These are phyloP conservation scores for Slavum lentiscoides DNA, from an alignment of 2,888 invertebrate genomes.

Conservation along the genomic window DNA sequence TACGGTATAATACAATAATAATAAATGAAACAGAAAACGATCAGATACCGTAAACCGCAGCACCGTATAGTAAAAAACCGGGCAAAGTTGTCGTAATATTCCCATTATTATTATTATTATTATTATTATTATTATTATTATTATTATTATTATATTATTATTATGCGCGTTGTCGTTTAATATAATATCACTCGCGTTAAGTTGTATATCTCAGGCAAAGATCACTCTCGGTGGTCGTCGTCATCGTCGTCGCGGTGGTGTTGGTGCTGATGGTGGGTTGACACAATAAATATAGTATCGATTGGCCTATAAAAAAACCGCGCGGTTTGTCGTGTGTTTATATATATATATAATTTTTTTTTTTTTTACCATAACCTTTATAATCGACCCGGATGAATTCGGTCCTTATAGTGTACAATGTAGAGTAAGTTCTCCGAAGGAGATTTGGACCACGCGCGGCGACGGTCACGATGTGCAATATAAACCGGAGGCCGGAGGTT, in stretches of 20 bases:
- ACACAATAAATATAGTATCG: constrained; percentile 43
- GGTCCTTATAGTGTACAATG: not conserved
- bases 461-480: constrained; percentile 31
- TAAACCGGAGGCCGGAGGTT: constrained; percentile 10
- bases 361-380: constrained; percentile 30
- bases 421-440: not conserved
- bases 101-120: too few species aligned
- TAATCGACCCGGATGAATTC: constrained; percentile 50
- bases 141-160: too few species aligned
- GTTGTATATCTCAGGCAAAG: constrained; percentile 34
- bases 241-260: too few species aligned
- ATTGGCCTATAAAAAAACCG: constrained; percentile 46
- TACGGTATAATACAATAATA: too few species aligned
- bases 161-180: constrained; percentile 3
- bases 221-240: constrained; percentile 3
- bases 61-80: too few species aligned
- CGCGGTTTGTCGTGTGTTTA: constrained; percentile 42
- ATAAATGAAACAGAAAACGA: too few species aligned
- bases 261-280: constrained; percentile 7
- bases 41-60: too few species aligned
- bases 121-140: too few species aligned
- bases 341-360: too few species aligned
- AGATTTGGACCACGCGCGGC: constrained; percentile 39
- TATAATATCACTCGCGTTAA: constrained; percentile 29
- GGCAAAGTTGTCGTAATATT: too few species aligned